Conservation (phyloP, 1,140 invertebrate genomes). For the Euwallacea fornicatus region DNA sequence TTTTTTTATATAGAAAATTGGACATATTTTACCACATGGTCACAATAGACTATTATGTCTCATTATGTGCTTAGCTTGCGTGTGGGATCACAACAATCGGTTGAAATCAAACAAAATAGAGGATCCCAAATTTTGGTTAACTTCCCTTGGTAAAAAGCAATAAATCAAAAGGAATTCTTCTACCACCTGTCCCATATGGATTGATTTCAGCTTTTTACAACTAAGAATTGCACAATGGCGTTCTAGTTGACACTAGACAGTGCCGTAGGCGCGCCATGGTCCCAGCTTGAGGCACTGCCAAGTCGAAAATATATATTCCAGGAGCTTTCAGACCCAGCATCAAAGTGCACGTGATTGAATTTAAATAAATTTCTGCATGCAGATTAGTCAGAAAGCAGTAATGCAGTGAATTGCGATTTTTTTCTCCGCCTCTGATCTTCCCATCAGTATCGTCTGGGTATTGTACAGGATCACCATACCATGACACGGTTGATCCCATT, state of each 20-base stretch:
- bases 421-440: conserved; percentile 10
- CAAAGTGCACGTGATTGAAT: too few species aligned
- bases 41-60: neutral
- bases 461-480: conserved; percentile 25
- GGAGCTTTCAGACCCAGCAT: too few species aligned
- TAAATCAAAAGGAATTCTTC: neutral
- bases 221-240: neutral
- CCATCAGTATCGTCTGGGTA: neutral
- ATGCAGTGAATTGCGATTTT: too few species aligned
- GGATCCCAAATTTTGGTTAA: too few species aligned
- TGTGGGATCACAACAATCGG: neutral
- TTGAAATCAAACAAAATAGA: neutral
- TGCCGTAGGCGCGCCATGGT: neutral
- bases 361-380: too few species aligned
- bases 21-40: conserved; percentile 1
- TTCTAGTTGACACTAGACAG: neutral
- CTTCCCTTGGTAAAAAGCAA: neutral
- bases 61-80: neutral
- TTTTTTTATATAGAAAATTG: neutral
- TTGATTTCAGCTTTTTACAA: neutral
- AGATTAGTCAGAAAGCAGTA: too few species aligned
- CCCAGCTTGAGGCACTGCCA: neutral
- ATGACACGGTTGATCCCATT: conserved; percentile 33
- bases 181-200: neutral
- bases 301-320: too few species aligned